A percentile compares a stretch with the other conserved stretches of the same genome.
Conservation (phyloP, 2,113 vertebrate genomes). For the Cacatua alba region DNA sequence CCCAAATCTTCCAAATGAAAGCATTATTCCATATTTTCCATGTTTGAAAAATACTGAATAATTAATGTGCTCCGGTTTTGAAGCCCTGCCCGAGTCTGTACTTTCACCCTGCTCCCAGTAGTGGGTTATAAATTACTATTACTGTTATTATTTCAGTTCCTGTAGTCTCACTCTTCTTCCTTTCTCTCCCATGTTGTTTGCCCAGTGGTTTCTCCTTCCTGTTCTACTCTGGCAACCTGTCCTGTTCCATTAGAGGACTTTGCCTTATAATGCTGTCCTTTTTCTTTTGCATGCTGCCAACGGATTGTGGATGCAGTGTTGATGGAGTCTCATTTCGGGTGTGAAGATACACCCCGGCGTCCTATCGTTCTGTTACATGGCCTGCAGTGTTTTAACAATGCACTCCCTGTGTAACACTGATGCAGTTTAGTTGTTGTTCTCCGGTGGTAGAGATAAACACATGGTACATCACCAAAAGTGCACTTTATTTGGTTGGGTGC, state of each 20-base stretch:
- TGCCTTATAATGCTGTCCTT: constrained; percentile 49
- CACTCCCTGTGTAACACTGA: background rate
- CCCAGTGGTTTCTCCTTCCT: background rate
- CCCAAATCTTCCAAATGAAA: background rate
- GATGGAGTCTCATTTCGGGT: background rate
- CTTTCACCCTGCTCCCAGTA: background rate
- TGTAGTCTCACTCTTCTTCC: constrained; percentile 9
- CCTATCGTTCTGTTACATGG: background rate
- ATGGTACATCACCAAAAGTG: background rate
- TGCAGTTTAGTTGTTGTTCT: background rate
- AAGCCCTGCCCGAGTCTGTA: background rate
- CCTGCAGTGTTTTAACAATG: background rate
- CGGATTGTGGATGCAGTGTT: constrained; percentile 36
- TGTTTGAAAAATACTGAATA: background rate
- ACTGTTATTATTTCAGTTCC: background rate
- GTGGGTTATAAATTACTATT: background rate
- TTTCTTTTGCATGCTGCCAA: constrained; percentile 66
- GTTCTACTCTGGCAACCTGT: background rate
- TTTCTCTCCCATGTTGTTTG: background rate
- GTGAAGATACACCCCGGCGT: background rate
- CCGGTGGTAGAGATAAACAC: background rate
- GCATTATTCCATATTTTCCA: background rate
- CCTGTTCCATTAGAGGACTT: background rate
- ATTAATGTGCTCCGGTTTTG: background rate
- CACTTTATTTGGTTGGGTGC: background rate